phyloP scores from a whole-genome alignment of 1,140 invertebrate species.

The Piezodorus guildinii region DNA sequence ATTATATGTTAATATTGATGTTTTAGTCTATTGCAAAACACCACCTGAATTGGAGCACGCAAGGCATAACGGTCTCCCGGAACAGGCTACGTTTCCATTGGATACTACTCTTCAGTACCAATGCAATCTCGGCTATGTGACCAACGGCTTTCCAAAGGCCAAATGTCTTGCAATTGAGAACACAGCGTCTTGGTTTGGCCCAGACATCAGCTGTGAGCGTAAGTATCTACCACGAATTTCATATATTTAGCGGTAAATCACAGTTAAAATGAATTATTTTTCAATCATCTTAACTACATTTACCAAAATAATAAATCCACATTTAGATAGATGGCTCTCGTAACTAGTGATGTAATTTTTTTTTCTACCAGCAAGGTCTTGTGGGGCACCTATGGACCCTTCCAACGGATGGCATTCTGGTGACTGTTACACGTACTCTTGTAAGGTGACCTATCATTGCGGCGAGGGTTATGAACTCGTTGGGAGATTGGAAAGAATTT shows the following conservation, averaged over 20 bases:
- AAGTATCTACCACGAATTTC: slow-evolving; percentile 35
- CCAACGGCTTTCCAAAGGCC: slow-evolving; percentile 69
- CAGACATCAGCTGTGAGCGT: slow-evolving; percentile 90
- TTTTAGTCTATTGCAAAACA: slow-evolving; percentile 67
- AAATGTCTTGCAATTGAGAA: slow-evolving; percentile 85
- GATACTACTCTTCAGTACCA: slow-evolving; percentile 79
- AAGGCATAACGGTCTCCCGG: slow-evolving; percentile 66
- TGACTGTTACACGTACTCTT: slow-evolving; percentile 83
- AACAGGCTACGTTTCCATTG: slow-evolving; percentile 70
- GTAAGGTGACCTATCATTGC: slow-evolving; percentile 83
- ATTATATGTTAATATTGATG: too few species aligned
- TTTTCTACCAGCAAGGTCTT: slow-evolving; percentile 54
- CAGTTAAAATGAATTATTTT: too few species aligned
- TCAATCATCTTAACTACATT: too few species aligned
- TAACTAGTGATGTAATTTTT: too few species aligned
- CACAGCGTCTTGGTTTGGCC: slow-evolving; percentile 76
- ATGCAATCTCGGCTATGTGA: slow-evolving; percentile 79
- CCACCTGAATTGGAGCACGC: slow-evolving; percentile 82
- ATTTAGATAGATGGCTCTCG: too few species aligned
- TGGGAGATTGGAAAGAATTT: slow-evolving; percentile 68
- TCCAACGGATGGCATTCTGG: slow-evolving; percentile 83
- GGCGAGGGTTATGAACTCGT: slow-evolving; percentile 84
- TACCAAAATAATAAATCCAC: too few species aligned
- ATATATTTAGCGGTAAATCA: not conserved
- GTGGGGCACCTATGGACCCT: slow-evolving; percentile 76